phyloP scores from a whole-genome alignment of 2,888 invertebrate species.

The Endomychus coccineus region DNA sequence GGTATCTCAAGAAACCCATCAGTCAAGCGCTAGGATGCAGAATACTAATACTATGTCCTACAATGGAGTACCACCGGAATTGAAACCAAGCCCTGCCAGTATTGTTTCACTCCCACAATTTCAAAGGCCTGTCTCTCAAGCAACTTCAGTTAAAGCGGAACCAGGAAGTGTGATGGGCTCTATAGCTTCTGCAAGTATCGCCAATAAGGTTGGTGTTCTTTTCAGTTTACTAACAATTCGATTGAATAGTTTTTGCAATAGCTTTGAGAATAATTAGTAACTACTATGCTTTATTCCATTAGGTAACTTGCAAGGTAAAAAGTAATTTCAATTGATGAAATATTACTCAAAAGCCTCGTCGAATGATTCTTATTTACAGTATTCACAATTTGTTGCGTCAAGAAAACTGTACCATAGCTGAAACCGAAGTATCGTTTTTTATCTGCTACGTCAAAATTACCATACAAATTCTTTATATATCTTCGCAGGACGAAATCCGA shows the following conservation, averaged over 20 bases:
- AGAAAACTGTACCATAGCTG: too few relatives aligned
- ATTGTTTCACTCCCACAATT: constrained; percentile 26
- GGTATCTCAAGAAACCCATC: constrained; percentile 6
- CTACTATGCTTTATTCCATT: too few relatives aligned
- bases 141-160: constrained; percentile 51
- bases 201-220: constrained; percentile 38
- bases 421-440: too few relatives aligned
- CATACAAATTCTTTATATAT: too few relatives aligned
- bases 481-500: too few relatives aligned
- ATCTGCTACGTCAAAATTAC: too few relatives aligned
- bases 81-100: constrained; percentile 26
- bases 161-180: constrained; percentile 47
- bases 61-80: constrained; percentile 15
- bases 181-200: constrained; percentile 41
- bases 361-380: too few relatives aligned
- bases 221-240: neutral
- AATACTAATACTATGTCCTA: constrained; percentile 5
- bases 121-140: constrained; percentile 46
- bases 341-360: too few relatives aligned
- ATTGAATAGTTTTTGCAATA: neutral
- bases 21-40: constrained; percentile 7
- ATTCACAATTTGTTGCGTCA: too few relatives aligned
- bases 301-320: too few relatives aligned
- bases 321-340: too few relatives aligned
- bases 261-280: neutral